phyloP scores from a whole-genome alignment of 2,113 vertebrate species.

The Phrynocephalus versicolor region DNA sequence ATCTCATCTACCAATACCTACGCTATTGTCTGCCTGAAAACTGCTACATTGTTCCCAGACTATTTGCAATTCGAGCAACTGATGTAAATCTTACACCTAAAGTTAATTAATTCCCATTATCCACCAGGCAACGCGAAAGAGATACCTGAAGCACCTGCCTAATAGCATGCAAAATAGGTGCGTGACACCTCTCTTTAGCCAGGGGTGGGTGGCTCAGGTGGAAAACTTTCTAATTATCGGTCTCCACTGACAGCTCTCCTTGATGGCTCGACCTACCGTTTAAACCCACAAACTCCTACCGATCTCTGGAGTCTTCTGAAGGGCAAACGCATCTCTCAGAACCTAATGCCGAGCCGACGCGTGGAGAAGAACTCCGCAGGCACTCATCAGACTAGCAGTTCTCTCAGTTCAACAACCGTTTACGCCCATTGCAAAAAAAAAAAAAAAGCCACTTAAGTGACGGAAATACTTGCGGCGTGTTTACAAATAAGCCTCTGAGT shows the following conservation, averaged over 20 bases:
- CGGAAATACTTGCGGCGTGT: constrained; percentile 34
- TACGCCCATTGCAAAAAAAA: no score
- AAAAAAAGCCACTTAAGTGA: constrained; percentile 12
- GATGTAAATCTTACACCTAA: background rate
- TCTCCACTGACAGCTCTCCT: background rate
- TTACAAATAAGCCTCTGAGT: constrained; percentile 19
- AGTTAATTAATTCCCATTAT: background rate
- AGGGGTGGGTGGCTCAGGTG: background rate
- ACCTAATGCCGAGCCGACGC: background rate
- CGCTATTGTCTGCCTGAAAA: background rate
- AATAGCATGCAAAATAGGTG: background rate
- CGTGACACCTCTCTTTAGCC: background rate
- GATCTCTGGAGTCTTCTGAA: background rate
- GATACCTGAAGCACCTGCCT: background rate
- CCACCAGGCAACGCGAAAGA: background rate
- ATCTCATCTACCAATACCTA: background rate
- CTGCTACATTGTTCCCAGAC: no score
- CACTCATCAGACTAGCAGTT: background rate
- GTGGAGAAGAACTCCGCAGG: background rate
- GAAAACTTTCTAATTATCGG: constrained; percentile 54
- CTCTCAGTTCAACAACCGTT: background rate
- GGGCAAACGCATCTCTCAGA: background rate
- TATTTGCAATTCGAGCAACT: background rate
- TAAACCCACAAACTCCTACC: background rate
- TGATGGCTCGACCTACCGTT: background rate